These are phyloP conservation scores for Fundulus diaphanus DNA, from an alignment of 2,797 vertebrate genomes.

Conservation along the genomic window DNA sequence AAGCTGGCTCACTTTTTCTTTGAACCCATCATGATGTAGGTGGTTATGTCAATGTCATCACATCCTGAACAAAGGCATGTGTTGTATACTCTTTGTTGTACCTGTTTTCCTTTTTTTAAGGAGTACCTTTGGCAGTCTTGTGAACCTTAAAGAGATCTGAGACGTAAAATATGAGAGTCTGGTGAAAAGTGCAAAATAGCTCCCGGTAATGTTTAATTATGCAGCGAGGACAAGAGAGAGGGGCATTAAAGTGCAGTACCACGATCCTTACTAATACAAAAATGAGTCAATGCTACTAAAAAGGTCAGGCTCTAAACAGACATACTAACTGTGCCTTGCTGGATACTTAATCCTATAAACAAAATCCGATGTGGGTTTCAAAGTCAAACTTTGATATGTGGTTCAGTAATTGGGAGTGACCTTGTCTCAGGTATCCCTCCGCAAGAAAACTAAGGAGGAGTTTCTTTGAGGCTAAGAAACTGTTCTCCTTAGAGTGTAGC, in stretches of 20 bases:
- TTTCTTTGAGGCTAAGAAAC: slow-evolving; percentile 66
- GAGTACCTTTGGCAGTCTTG: slow-evolving; percentile 60
- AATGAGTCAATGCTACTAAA: slow-evolving; percentile 60
- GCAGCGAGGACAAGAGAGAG: slow-evolving; percentile 31
- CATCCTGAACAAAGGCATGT: slow-evolving; percentile 46
- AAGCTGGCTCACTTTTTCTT: slow-evolving; percentile 59
- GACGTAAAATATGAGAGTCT: slow-evolving; percentile 46
- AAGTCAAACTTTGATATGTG: slow-evolving; percentile 78
- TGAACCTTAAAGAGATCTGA: slow-evolving; percentile 60
- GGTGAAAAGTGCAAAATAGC: slow-evolving; percentile 56
- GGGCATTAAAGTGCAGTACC: slow-evolving; percentile 33
- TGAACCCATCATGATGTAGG: slow-evolving; percentile 62
- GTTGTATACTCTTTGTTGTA: slow-evolving; percentile 49
- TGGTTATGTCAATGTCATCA: slow-evolving; percentile 67
- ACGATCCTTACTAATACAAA: slow-evolving; percentile 66
- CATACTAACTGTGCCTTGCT: slow-evolving; percentile 61
- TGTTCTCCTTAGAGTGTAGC: slow-evolving; percentile 62
- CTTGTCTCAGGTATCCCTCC: slow-evolving; percentile 71
- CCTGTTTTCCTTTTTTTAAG: slow-evolving; percentile 8
- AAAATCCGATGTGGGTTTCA: slow-evolving; percentile 68
- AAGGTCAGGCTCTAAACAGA: slow-evolving; percentile 67
- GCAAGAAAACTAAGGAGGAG: slow-evolving; percentile 57
- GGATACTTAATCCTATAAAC: slow-evolving; percentile 77
- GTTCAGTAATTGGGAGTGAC: slow-evolving; percentile 74
- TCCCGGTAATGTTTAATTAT: slow-evolving; percentile 63